phyloP scores from a whole-genome alignment of 1,140 invertebrate genomes.

The Acromyrmex echinatior region DNA sequence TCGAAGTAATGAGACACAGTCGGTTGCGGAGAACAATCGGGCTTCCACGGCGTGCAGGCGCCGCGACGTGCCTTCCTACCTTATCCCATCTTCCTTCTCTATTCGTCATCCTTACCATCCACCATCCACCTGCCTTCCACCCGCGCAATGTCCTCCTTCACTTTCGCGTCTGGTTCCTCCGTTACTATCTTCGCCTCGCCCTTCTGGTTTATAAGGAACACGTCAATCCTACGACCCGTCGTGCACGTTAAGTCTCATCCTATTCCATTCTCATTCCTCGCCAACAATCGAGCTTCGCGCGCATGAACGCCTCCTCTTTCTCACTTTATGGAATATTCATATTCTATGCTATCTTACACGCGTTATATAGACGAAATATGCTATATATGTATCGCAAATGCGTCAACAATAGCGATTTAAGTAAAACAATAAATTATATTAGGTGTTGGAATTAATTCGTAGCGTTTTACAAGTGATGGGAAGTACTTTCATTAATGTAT shows the following conservation, averaged over 20 bases:
- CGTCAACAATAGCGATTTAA: conserved; percentile 19
- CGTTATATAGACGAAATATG: not conserved
- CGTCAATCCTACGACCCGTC: conserved; percentile 77
- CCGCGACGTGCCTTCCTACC: conserved; percentile 76
- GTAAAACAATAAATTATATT: not conserved
- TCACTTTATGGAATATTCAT: conserved; percentile 48
- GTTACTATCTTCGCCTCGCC: conserved; percentile 42
- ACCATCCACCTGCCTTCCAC: not conserved
- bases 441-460: no score
- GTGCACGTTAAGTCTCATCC: conserved; percentile 72
- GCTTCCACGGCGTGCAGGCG: conserved; percentile 71
- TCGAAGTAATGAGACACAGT: conserved; percentile 85
- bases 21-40: conserved; percentile 84
- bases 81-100: conserved; percentile 64
- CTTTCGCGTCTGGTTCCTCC: conserved; percentile 29
- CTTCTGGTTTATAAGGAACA: conserved; percentile 78
- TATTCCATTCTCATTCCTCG: conserved; percentile 65
- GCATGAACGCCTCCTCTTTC: conserved; percentile 33
- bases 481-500: no score
- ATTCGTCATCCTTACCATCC: conserved; percentile 65
- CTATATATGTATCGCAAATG: conserved; percentile 47
- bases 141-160: not conserved
- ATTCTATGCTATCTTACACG: conserved; percentile 34
- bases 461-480: no score
- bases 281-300: conserved; percentile 51